Percentiles rank a stretch among this genome's conserved stretches.
Evolutionary conservation across 2,113 vertebrate genomes (phyloP).

Genomic region (Burhinus oedicnemus): DNA sequence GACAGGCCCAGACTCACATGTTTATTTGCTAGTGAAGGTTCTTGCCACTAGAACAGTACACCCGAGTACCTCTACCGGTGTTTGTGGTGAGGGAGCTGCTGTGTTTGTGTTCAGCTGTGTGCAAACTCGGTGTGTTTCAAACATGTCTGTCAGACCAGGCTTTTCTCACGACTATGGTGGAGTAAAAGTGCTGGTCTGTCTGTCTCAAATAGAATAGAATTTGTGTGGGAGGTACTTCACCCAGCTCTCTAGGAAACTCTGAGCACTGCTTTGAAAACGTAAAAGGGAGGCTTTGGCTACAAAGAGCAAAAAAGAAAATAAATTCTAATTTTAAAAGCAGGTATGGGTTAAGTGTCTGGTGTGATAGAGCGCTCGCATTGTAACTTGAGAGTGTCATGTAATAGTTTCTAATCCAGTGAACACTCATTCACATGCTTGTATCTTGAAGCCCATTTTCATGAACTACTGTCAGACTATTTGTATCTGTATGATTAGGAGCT

Average conservation of each 20-base stretch:
- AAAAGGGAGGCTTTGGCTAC: neutral
- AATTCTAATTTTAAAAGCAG: neutral
- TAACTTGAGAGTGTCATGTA: neutral
- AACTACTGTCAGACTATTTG: neutral
- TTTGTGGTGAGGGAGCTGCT: neutral
- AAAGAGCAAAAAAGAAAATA: neutral
- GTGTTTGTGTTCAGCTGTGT: neutral
- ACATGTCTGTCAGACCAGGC: neutral
- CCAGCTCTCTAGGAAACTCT: constrained; percentile 27
- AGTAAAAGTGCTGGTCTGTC: neutral
- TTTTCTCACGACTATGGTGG: neutral
- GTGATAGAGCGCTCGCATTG: neutral
- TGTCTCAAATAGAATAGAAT: constrained; percentile 6
- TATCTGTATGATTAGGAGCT: neutral
- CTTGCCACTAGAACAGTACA: neutral
- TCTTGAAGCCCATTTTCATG: neutral
- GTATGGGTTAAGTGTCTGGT: neutral
- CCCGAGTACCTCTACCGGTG: neutral
- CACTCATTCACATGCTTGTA: neutral
- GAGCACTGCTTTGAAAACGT: neutral
- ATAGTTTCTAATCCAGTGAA: neutral
- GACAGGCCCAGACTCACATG: neutral
- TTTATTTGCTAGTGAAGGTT: neutral
- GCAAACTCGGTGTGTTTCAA: neutral
- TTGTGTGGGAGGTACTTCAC: constrained; percentile 22